Evolutionary conservation across 2,797 vertebrate genomes (phyloP).

Genomic region (Selene dorsalis): DNA sequence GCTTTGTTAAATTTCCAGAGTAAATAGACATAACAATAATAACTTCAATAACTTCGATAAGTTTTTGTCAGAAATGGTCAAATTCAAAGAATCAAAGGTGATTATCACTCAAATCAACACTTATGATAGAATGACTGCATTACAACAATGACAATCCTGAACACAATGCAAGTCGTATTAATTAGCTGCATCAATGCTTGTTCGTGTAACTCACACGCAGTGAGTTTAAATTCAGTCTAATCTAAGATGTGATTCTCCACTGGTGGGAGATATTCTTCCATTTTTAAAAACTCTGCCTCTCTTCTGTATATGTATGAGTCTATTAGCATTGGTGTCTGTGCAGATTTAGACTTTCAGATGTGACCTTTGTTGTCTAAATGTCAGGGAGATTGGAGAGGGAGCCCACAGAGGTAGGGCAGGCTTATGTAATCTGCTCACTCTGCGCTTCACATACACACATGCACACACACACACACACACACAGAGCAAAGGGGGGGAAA

Average conservation of each 20-base stretch:
- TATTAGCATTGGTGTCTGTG: slow-evolving; percentile 83
- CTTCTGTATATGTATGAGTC: slow-evolving; percentile 79
- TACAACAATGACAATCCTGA: background rate
- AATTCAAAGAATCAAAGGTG: background rate
- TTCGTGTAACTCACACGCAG: slow-evolving; percentile 20
- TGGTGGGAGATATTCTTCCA: slow-evolving; percentile 52
- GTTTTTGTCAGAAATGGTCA: background rate
- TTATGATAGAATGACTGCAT: background rate
- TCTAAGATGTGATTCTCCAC: slow-evolving; percentile 44
- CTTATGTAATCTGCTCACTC: slow-evolving; percentile 82
- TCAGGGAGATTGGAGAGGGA: slow-evolving; percentile 82
- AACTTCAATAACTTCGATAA: too few relatives aligned
- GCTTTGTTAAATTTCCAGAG: background rate
- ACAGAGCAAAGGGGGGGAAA: slow-evolving; percentile 40
- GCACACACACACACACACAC: slow-evolving; percentile 49
- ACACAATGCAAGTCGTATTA: slow-evolving; percentile 1
- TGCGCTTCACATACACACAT: slow-evolving; percentile 65
- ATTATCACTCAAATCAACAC: background rate
- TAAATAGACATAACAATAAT: too few relatives aligned
- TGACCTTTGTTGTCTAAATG: slow-evolving; percentile 90
- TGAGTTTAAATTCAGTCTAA: slow-evolving; percentile 25
- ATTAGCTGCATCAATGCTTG: slow-evolving; percentile 1
- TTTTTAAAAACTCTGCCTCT: slow-evolving; percentile 56
- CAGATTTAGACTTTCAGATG: slow-evolving; percentile 88
- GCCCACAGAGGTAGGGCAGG: slow-evolving; percentile 79